Evolutionary conservation across 2,113 vertebrate genomes (phyloP), one percentile per base, ranked within the genome.

Genomic region (Ochotona princeps): DNA sequence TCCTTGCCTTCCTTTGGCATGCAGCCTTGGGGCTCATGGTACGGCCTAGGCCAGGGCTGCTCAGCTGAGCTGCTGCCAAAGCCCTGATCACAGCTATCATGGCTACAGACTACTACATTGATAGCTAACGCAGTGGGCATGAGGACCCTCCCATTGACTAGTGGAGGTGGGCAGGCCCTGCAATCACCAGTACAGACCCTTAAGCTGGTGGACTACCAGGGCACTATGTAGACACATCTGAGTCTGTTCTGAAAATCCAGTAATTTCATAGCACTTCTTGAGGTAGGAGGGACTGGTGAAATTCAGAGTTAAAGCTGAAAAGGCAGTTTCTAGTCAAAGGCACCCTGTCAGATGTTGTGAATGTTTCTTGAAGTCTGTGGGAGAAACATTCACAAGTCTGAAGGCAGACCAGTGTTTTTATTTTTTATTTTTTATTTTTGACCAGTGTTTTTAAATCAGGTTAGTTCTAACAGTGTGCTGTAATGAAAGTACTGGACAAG

Each of bases 381-480:
- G 38, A 18, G 47, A 60, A 60, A 79, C 1, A 13, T 32, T 70
- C 79, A 84, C 67, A 88, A 67, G 61, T 21, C 15, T 17, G 18
- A 63, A 51, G 32, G 80, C 61, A 82, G 69, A 18, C 9, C 30
- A 69, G 23, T 35, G 32, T 57, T 94, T 90, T 78, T 76, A 90
- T 81, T 87, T 84, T 84, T 76, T 74, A 84, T 23, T 93, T 44
- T 20, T n/a, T n/a, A n/a, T n/a, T n/a, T n/a, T n/a, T n/a, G 69
- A 18, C 9, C 30, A 69, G 23, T 35, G 38, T 44, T 44, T 44
- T 44, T 44, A 44, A 44, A 44, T 44, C 38, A 35, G 0, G 15
- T 23, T 12, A 78, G 51, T 7, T 30, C 7, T 23, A 8, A 35
- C n/a, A 8, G 5, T 4, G 4, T n/a, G 26, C 14, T 30, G 51